phyloP scores from a whole-genome alignment of 1,140 invertebrate species.

The Eumaeus atala region DNA sequence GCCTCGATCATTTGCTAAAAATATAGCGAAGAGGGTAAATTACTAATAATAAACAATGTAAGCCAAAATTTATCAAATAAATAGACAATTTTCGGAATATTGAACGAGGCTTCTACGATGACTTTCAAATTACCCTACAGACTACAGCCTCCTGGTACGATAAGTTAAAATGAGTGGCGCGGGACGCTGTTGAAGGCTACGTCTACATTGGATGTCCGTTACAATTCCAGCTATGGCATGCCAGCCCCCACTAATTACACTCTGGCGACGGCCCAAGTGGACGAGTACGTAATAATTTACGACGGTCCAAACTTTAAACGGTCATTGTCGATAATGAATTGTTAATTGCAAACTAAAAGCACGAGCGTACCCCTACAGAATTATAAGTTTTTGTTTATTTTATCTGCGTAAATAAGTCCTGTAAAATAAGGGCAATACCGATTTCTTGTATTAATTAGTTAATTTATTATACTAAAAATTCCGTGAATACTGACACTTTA shows the following conservation, averaged over 20 bases:
- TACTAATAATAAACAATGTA: too few relatives aligned
- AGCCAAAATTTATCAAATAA: too few relatives aligned
- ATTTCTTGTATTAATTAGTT: too few relatives aligned
- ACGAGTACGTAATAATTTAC: constrained; percentile 17
- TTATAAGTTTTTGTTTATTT: too few relatives aligned
- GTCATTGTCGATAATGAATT: constrained; percentile 1
- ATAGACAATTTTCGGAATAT: too few relatives aligned
- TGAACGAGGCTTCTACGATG: too few relatives aligned
- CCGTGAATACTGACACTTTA: too few relatives aligned
- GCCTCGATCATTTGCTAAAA: too few relatives aligned
- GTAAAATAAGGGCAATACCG: too few relatives aligned
- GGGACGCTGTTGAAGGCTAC: background rate
- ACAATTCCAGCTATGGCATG: constrained; percentile 40
- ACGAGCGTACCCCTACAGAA: background rate
- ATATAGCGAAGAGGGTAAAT: too few relatives aligned
- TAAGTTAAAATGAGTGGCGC: constrained; percentile 41
- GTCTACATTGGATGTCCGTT: constrained; percentile 31
- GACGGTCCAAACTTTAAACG: constrained; percentile 4
- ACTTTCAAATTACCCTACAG: background rate
- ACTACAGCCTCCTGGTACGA: constrained; percentile 30
- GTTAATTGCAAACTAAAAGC: constrained; percentile 1
- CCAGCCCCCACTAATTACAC: constrained; percentile 54
- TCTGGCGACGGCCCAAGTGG: constrained; percentile 53
- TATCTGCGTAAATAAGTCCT: too few relatives aligned
- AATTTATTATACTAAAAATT: too few relatives aligned